Conservation (phyloP, 2,797 vertebrate genomes). For the Chloroceryle inda region DNA sequence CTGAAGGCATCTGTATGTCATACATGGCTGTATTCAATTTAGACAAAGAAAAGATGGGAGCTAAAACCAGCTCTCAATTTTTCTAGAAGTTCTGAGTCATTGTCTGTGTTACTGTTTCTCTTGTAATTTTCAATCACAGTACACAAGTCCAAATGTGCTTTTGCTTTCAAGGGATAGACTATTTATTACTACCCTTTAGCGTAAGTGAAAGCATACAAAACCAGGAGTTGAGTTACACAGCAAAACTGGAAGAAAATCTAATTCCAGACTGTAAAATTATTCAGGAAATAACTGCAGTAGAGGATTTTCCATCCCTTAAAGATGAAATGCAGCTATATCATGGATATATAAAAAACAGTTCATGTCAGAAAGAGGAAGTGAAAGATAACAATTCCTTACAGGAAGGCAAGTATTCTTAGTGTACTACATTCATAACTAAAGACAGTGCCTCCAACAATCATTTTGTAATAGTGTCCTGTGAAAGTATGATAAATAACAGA, state of each 20-base stretch:
- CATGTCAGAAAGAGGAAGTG: not conserved
- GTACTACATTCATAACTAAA: not conserved
- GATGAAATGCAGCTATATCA: not conserved
- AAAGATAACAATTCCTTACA: not conserved
- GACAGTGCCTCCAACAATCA: not conserved
- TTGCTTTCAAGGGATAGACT: not conserved
- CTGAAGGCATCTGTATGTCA: not conserved
- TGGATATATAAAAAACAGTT: not conserved
- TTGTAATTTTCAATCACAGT: not conserved
- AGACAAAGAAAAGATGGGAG: not conserved
- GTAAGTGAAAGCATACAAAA: not conserved
- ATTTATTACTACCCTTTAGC: not conserved
- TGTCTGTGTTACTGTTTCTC: not conserved
- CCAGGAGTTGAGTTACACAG: not conserved
- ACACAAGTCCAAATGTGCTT: not conserved
- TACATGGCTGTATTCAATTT: not conserved
- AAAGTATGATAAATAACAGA: not conserved
- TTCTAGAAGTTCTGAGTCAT: not conserved
- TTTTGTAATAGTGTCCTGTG: not conserved
- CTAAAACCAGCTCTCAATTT: not conserved
- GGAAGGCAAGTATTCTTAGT: not conserved
- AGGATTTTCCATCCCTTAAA: not conserved
- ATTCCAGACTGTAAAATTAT: not conserved
- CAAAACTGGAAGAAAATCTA: not conserved
- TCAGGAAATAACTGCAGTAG: not conserved